A percentile compares a stretch with the other conserved stretches of the same genome.
Evolutionary conservation across 2,797 vertebrate genomes (phyloP).

Genomic region (Neopelma chrysocephalum): DNA sequence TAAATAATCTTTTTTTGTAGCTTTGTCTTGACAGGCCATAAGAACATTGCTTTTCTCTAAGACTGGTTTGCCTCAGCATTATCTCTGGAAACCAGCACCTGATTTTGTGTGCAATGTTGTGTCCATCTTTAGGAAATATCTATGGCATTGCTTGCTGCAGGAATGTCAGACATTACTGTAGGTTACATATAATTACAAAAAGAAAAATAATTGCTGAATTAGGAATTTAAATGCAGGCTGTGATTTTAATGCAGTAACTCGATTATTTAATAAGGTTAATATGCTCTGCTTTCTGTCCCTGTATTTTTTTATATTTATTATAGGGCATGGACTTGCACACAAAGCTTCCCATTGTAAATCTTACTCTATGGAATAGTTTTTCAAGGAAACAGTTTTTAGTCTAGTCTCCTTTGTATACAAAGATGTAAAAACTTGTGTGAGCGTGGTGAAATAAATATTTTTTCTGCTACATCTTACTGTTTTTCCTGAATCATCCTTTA

Average conservation of each 20-base stretch:
- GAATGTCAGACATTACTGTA: neutral
- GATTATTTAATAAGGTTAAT: neutral
- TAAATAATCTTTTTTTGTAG: neutral
- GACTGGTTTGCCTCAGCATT: neutral
- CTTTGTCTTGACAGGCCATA: neutral
- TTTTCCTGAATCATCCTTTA: neutral
- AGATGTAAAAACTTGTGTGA: neutral
- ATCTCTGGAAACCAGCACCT: neutral
- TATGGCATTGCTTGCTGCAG: neutral
- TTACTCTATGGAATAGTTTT: neutral
- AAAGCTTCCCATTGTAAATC: neutral
- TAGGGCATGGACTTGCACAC: neutral
- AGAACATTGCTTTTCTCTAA: neutral
- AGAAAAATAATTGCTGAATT: neutral
- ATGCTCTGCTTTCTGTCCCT: neutral
- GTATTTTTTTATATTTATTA: neutral
- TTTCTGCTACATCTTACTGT: neutral
- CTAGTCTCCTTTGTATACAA: neutral
- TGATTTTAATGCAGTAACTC: slow-evolving; percentile 20
- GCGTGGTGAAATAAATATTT: slow-evolving; percentile 52
- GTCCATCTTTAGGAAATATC: neutral
- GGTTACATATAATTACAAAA: neutral
- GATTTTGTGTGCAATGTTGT: neutral
- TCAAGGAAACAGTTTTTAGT: neutral
- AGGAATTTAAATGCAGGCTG: neutral